These are phyloP conservation scores for Telmatherina bonti DNA, from an alignment of 2,797 vertebrate genomes.

Conservation along the genomic window DNA sequence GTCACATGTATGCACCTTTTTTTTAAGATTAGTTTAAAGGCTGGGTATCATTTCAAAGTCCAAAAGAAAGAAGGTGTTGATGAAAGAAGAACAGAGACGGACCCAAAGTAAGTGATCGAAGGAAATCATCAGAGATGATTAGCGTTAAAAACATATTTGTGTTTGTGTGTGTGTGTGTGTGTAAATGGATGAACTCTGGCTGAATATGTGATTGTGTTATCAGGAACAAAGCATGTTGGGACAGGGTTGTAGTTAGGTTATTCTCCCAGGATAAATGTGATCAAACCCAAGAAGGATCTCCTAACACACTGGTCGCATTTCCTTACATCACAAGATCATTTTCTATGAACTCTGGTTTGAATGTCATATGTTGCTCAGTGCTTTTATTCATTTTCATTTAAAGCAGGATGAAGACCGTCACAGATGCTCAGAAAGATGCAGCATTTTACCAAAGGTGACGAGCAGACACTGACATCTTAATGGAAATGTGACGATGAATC, in stretches of 20 bases:
- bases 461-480: conserved; percentile 45
- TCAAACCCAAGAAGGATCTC: neutral
- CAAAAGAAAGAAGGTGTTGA: neutral
- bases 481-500: conserved; percentile 21
- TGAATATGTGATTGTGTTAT: neutral
- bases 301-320: neutral
- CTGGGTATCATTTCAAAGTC: neutral
- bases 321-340: neutral
- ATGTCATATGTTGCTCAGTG: conserved; percentile 20
- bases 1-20: conserved; percentile 4
- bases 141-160: neutral
- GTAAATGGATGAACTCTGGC: conserved; percentile 5
- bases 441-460: conserved; percentile 19
- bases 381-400: conserved; percentile 12
- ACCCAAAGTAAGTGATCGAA: neutral
- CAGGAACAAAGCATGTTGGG: neutral
- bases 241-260: neutral
- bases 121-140: neutral
- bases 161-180: neutral
- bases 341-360: conserved; percentile 16
- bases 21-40: neutral
- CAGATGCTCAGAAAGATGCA: conserved; percentile 13
- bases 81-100: neutral
- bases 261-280: conserved; percentile 7
- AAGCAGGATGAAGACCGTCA: conserved; percentile 16